phyloP scores from a whole-genome alignment of 2,113 vertebrate species.

The Carettochelys insculpta region DNA sequence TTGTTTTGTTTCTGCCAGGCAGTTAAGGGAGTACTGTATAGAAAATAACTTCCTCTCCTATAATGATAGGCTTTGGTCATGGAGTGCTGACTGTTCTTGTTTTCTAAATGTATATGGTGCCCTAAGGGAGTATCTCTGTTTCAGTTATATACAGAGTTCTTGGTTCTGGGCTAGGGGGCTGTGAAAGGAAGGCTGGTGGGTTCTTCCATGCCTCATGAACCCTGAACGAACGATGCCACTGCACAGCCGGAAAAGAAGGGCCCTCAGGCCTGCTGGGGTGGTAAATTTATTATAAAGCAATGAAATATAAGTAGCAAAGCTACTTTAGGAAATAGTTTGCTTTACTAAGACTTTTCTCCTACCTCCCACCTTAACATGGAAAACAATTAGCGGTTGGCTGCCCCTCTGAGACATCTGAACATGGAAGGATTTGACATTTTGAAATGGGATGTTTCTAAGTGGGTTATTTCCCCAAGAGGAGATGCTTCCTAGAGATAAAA shows the following conservation, averaged over 20 bases:
- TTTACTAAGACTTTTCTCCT: slow-evolving; percentile 33
- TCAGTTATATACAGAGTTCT: slow-evolving; percentile 56
- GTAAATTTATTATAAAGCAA: slow-evolving; percentile 67
- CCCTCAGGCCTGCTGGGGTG: slow-evolving; percentile 45
- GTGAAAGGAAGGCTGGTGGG: slow-evolving; percentile 39
- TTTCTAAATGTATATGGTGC: slow-evolving; percentile 64
- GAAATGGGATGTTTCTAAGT: background rate
- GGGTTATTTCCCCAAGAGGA: background rate
- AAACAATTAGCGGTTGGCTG: too few relatives aligned
- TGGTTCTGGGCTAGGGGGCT: slow-evolving; percentile 41
- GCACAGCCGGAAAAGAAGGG: slow-evolving; percentile 40
- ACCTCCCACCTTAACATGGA: background rate
- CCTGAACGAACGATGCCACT: slow-evolving; percentile 51
- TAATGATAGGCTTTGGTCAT: slow-evolving; percentile 54
- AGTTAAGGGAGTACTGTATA: background rate
- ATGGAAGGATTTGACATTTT: background rate
- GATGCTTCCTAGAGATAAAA: background rate
- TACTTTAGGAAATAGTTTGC: slow-evolving; percentile 53
- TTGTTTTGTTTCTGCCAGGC: background rate
- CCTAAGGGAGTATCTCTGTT: slow-evolving; percentile 58
- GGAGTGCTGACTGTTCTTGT: slow-evolving; percentile 44
- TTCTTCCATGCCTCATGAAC: slow-evolving; percentile 40
- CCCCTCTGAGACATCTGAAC: too few relatives aligned
- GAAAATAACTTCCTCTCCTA: slow-evolving; percentile 19
- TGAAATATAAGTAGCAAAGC: slow-evolving; percentile 65